Base-by-base conservation (phyloP, 2,888 invertebrate genomes). In the Pseudococcus longispinus region DNA sequence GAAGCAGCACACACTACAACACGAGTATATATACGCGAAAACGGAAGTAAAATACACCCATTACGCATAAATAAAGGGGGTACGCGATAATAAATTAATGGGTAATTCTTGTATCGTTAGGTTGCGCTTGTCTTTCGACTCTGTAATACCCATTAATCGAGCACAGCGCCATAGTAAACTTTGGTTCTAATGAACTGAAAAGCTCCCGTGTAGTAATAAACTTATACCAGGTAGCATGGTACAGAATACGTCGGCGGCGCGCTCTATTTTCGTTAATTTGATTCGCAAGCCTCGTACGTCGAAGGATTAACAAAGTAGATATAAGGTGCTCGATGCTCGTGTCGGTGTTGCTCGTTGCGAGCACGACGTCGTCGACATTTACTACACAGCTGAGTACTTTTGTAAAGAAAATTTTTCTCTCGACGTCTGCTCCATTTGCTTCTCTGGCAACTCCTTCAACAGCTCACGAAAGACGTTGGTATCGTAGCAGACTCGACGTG, bases 101-200 rank as follows among this genome's bases (percentile, higher is more conserved):
- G 86, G 86, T 86, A 86, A 86, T 86, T 86, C 86, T 86, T 86
- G 86, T 86, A 86, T 77, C 86, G 86, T 86, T 86, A 86, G 86
- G 86, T 86, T 26, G 86, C 51, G 86, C 77, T 86, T 86, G 86
- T 86, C 86, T 86, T 80, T 86, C 86, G 74, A 86, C 86, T 44
- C 86, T 86, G 55, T 86, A 86, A 86, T 86, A 77, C 86, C 80
- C 77, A 86, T 86, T 86, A 86, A 86, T 86, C 86, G 86, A 86
- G 74, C 77, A 77, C 74, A 86, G 74, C 86, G 80, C 70, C 29
- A 70, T 70, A 86, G 77, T 44, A 80, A 86, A 86, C 86, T 86
- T 77, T 86, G 86, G 80, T 86, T 86, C 51, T 86, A 86, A 86
- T 86, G 86, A 86, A 86, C 86, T 86, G 86, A 74, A 86, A 86